Evolutionary conservation across 2,888 invertebrate genomes (phyloP).

Genomic region (Crocallis elinguaria): DNA sequence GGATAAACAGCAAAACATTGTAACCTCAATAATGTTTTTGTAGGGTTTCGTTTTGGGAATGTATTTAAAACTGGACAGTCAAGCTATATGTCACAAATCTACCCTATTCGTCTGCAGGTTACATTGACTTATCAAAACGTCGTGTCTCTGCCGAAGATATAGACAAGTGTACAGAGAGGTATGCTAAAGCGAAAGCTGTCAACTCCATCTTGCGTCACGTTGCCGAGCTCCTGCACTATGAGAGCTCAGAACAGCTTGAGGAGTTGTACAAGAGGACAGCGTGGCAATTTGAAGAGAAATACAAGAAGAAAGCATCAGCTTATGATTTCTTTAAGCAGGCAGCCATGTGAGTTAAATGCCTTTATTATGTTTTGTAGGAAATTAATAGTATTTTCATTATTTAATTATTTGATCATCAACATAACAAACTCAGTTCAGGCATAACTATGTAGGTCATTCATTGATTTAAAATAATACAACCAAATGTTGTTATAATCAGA

Average conservation of each 20-base stretch:
- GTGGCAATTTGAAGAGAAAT: slow-evolving; percentile 99
- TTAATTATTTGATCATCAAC: no score
- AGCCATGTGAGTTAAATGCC: slow-evolving; percentile 96
- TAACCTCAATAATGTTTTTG: no score
- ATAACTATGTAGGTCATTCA: no score
- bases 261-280: slow-evolving; percentile 98
- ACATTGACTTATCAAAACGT: slow-evolving; percentile 99
- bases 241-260: slow-evolving; percentile 96
- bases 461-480: no score
- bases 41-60: no score
- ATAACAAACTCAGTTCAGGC: no score
- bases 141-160: slow-evolving; percentile 99
- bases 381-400: no score
- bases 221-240: slow-evolving; percentile 96
- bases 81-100: no score
- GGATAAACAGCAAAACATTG: no score
- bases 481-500: no score
- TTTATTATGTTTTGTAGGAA: no score
- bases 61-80: no score
- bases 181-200: slow-evolving; percentile 98
- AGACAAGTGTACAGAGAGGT: slow-evolving; percentile 98
- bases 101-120: slow-evolving; percentile 85
- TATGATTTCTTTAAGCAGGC: slow-evolving; percentile 99
- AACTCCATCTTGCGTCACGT: slow-evolving; percentile 99
- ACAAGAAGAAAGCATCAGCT: slow-evolving; percentile 97